Evolutionary conservation across 1,140 invertebrate genomes (phyloP), one percentile per base, ranked within the genome.

Genomic region (Pissodes strobi): DNA sequence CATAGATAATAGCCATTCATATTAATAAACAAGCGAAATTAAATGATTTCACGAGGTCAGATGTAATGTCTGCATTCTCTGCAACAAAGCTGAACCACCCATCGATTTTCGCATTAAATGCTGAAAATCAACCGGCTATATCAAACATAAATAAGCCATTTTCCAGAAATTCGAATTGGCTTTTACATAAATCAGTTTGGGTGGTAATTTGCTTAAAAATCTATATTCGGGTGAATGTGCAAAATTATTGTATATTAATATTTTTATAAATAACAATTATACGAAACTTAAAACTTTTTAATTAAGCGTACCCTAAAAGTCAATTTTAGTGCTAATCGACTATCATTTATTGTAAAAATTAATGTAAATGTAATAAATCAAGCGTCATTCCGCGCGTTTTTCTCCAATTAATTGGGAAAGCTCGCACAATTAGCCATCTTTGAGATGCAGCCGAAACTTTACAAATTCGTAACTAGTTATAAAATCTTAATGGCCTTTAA

Each of bases 91-190:
- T 15, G 49, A 21, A 21, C 45, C 45, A 21, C 9, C 18, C 25
- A 53, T 53, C 49, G 49, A 53, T 53, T 53, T 56, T 56, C 19
- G 53, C 53, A 41, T 56, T 56, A 41, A 53, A 53, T 53, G 45
- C 18, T 17, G 6, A 23, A 56, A 56, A 56, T 56, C 53, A 53
- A 53, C 49, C 25, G 15, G 15, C 13, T 27, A 37, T n/a, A n/a
- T 53, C 49, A 53, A 53, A 53, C 49, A 53, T 53, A 53, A 53
- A 53, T 53, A 53, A 53, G 49, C 49, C 21, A 53, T 53, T 53
- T 53, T 53, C 49, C 49, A 17, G 25, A 15, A 53, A 53, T 53
- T 53, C 27, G 49, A 19, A 34, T 53, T 53, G 21, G 49, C 25
- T 30, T 53, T 53, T 53, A 19, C 49, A 37, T 53, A 37, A 53